Conservation (phyloP, 2,888 invertebrate species). For the Spodoptera exigua region DNA sequence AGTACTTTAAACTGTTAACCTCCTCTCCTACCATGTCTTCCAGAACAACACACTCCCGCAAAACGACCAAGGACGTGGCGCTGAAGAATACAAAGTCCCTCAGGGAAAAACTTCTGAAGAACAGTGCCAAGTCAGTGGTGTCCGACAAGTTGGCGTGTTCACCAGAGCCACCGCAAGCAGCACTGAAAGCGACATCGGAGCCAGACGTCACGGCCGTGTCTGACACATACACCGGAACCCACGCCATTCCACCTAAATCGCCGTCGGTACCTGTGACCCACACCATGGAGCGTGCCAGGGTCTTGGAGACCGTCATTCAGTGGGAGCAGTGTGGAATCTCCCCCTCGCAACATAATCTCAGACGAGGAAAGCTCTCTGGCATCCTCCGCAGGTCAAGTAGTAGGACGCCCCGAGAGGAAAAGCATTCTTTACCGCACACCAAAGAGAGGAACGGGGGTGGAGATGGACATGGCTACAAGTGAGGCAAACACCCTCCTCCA, state of each 20-base stretch:
- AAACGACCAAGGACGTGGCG: too few species aligned
- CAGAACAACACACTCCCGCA: too few species aligned
- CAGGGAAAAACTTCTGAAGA: too few species aligned
- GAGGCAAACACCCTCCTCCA: constrained; percentile 35
- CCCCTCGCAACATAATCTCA: neutral
- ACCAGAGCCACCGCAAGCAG: too few species aligned
- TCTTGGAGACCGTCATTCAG: neutral
- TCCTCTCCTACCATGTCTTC: too few species aligned
- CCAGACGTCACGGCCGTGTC: neutral
- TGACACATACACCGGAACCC: neutral
- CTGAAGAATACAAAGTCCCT: too few species aligned
- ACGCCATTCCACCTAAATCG: neutral
- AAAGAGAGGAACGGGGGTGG: neutral
- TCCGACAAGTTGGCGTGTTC: too few species aligned
- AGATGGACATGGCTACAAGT: constrained; percentile 25
- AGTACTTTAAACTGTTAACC: too few species aligned
- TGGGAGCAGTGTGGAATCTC: neutral
- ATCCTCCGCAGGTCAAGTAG: too few species aligned
- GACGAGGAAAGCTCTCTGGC: neutral
- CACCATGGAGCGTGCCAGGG: neutral
- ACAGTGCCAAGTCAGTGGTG: too few species aligned
- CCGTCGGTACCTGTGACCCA: neutral
- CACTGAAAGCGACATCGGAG: neutral
- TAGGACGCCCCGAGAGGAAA: neutral
- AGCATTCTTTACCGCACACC: neutral